Percentiles rank a stretch among this genome's conserved stretches.
phyloP scores from a whole-genome alignment of 1,140 invertebrate species.

The Drosophila tropicalis region DNA sequence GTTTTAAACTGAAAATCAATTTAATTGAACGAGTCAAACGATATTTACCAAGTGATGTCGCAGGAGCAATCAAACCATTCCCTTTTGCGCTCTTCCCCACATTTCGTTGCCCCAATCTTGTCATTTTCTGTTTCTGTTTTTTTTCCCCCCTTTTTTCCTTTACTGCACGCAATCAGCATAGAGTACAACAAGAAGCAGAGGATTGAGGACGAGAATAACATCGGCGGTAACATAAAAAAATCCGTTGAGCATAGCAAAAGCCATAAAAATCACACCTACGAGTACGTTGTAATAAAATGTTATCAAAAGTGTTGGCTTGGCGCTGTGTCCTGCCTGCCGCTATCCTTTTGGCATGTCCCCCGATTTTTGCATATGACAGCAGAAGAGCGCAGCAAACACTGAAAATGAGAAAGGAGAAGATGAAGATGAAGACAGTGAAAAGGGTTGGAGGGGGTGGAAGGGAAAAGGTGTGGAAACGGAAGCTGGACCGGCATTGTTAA shows the following conservation, averaged over 20 bases:
- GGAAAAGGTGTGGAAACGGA: slow-evolving; percentile 26
- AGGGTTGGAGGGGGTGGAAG: too few species aligned
- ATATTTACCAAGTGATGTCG: slow-evolving; percentile 47
- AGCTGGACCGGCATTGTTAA: slow-evolving; percentile 73
- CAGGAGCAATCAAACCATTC: neutral
- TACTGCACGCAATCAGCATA: slow-evolving; percentile 68
- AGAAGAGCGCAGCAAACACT: slow-evolving; percentile 38
- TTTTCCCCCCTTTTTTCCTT: neutral
- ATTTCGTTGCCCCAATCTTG: slow-evolving; percentile 40
- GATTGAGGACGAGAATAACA: slow-evolving; percentile 3
- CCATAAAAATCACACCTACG: slow-evolving; percentile 81
- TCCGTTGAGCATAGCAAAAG: slow-evolving; percentile 78
- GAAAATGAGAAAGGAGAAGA: neutral
- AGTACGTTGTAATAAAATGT: slow-evolving; percentile 82
- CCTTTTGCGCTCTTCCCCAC: slow-evolving; percentile 1
- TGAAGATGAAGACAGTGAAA: neutral
- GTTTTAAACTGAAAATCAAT: slow-evolving; percentile 24
- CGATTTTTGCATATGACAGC: slow-evolving; percentile 73
- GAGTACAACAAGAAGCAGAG: slow-evolving; percentile 42
- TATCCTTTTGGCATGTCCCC: slow-evolving; percentile 29
- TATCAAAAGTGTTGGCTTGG: slow-evolving; percentile 80
- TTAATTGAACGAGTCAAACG: slow-evolving; percentile 48
- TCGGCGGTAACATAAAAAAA: slow-evolving; percentile 41
- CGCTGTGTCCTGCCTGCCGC: slow-evolving; percentile 32
- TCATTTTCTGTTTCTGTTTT: slow-evolving; percentile 1